Conservation (phyloP, 2,797 vertebrate genomes). For the Hypotaenidia philippensis region DNA sequence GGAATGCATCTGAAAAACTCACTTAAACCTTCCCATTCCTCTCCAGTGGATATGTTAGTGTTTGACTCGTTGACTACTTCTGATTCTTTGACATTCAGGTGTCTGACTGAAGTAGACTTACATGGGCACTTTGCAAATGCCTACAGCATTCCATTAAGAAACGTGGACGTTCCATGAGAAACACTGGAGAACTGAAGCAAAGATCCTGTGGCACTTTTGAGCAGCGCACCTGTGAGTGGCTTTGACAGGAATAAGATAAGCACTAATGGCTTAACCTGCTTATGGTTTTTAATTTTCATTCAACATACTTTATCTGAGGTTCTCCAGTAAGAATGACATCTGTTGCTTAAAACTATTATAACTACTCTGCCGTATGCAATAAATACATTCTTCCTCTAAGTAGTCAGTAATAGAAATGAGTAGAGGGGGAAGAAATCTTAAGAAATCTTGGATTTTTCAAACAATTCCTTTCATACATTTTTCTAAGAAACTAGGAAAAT, state of each 20-base stretch:
- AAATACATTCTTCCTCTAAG: neutral
- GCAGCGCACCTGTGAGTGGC: neutral
- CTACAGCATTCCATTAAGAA: neutral
- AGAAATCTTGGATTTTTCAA: slow-evolving; percentile 13
- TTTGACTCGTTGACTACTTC: neutral
- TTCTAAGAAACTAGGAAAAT: slow-evolving; percentile 30
- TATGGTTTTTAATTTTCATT: slow-evolving; percentile 1
- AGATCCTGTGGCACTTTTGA: neutral
- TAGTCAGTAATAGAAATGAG: neutral
- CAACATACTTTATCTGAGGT: neutral
- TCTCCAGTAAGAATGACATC: neutral
- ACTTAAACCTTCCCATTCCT: neutral
- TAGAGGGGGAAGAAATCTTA: neutral
- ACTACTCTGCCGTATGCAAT: neutral
- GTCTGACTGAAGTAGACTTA: neutral
- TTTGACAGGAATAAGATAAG: neutral
- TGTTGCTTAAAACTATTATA: neutral
- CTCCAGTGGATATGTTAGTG: neutral
- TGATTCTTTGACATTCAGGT: neutral
- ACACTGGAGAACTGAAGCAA: neutral
- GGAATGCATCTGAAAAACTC: neutral
- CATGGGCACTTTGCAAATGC: neutral
- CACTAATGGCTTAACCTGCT: neutral
- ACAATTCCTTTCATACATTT: neutral
- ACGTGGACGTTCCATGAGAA: neutral